Base-by-base conservation (phyloP, 2,113 vertebrate species). In the Neodontobutis hainanensis region DNA sequence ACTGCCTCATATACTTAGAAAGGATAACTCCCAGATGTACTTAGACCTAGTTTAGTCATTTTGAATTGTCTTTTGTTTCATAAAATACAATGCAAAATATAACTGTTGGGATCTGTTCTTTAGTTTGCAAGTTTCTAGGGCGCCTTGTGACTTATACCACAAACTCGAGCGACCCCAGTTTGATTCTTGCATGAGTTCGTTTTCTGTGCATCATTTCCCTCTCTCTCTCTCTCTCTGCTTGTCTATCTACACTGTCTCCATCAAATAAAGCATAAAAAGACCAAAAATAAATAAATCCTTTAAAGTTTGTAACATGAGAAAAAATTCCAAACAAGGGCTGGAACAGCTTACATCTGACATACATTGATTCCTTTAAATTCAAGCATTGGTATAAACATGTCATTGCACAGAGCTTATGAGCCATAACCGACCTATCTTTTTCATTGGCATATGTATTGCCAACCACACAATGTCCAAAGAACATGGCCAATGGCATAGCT, bases 401-500 rank as follows among this genome's bases (percentile, higher is more conserved):
- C 44, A 46, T 9, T 7, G 4, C 14, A 16, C 14, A 50, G 2
- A 16, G 14, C 5, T n/a, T 61, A 10, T 45, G 5, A 38, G 11
- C 8, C 16, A 68, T 5, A 46, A 19, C 32, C 5, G 52, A 16
- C 67, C 58, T 43, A 49, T 75, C n/a, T n/a, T 15, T 40, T 73
- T 36, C 14, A 19, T 32, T 61, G 15, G 12, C 58, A 51, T 60
- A 59, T 71, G 75, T 75, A 78, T 59, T 56, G 51, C 70, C 52
- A 34, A 78, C 75, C 61, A 78, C 56, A 60, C 48, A 61, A 43
- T 38, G 46, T 79, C 72, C 78, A 75, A 53, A 78, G 65, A 85
- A 49, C 40, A 14, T 75, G 67, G 70, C 75, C 68, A 16, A 60
- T 74, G 60, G 63, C 56, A 69, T 74, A 84, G 85, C 69, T 73